Base-by-base conservation (phyloP, 30 jellyfish, hydroid and myxozoan genomes). In the Aurelia sp. region DNA sequence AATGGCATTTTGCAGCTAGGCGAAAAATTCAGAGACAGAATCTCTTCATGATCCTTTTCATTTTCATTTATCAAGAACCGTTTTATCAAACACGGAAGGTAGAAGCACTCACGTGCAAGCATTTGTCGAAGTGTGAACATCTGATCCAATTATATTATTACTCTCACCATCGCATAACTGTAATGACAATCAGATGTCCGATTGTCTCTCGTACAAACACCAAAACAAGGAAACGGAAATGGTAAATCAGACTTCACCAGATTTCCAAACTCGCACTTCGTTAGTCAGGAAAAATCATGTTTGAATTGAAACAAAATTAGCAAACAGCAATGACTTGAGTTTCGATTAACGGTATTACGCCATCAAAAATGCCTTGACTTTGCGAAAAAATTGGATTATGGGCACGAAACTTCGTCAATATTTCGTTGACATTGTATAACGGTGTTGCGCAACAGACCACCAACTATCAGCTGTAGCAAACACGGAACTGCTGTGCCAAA, bases 401-500 rank as follows among this genome's bases (percentile, higher is more conserved):
- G 69, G 33, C 35, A 59, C 27, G 69, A 11, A 9, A 18, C 24
- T 59, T 13, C 33, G 16, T 21, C 24, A 21, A 21, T 21, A n/a
- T 18, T 6, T 59, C 13, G 31, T 59, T 59, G 69, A 59, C 63
- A 44, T 22, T 20, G 57, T 33, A 10, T 44, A 10, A 35, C 51
- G 71, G 67, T 44, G 47, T 79, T 79, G 80, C 71, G 89, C 89
- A 79, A 79, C 53, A 62, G 89, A 79, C 80, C 80, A 79, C 89
- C 89, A 79, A 38, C 72, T 69, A 55, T 30, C 80, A 72, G 72
- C 58, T 64, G 72, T 38, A 20, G 80, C 50, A 62, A 79, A 79
- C 89, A 79, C 52, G 89, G 89, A 79, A 63, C 89, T 79, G 89
- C 89, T 79, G 89, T 68, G 58, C 60, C 24, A n/a, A 21, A 59